phyloP scores from a whole-genome alignment of 92 coral and sea anemone genomes.

The Pocillopora meandrina region DNA sequence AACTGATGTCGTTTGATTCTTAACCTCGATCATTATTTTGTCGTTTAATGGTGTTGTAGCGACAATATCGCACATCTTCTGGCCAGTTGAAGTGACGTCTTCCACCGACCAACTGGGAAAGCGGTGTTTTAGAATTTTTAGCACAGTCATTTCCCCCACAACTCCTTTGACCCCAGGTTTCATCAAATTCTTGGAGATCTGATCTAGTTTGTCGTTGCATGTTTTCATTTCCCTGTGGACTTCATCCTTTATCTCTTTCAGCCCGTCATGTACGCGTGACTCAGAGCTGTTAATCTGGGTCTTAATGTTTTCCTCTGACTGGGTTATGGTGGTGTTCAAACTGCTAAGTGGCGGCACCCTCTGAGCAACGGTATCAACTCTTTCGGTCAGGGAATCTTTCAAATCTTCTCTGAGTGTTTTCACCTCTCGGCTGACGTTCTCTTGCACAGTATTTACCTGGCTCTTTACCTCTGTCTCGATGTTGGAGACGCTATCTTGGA shows the following conservation, averaged over 20 bases:
- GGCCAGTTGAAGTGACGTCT: not conserved
- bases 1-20: constrained; percentile 15
- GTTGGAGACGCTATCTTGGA: constrained; percentile 21
- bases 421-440: constrained; percentile 11
- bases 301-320: no score
- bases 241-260: not conserved
- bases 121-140: constrained; percentile 10
- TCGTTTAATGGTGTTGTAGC: constrained; percentile 30
- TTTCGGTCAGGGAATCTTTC: not conserved
- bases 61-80: constrained; percentile 49
- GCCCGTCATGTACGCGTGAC: not conserved
- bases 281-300: constrained; percentile 2
- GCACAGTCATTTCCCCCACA: constrained; percentile 43
- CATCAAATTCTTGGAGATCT: constrained; percentile 26
- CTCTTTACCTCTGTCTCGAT: constrained; percentile 11
- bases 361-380: no score
- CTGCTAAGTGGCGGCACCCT: no score
- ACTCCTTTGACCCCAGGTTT: constrained; percentile 51
- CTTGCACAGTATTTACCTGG: constrained; percentile 17
- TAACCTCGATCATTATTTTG: constrained; percentile 63
- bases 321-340: no score
- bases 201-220: constrained; percentile 28
- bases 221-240: no score
- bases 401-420: constrained; percentile 13
- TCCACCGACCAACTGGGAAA: constrained; percentile 21